These are phyloP conservation scores for Petrocephalus schoutedeni DNA, from an alignment of 2,797 vertebrate species.

Conservation along the genomic window DNA sequence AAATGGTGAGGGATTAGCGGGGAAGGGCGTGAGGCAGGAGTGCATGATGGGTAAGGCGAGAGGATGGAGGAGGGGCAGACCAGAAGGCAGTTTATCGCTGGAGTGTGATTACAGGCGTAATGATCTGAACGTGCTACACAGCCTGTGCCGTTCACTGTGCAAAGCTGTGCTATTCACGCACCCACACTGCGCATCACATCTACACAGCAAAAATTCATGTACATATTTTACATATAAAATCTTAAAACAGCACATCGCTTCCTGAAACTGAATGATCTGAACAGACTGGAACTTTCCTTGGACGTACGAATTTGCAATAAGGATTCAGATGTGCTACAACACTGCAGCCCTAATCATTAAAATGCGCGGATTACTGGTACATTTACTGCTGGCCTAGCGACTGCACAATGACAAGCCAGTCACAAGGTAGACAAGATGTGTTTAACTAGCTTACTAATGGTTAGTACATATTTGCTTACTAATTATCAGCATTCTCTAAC, in stretches of 20 bases:
- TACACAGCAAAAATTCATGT: neutral
- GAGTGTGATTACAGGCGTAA: conserved; percentile 43
- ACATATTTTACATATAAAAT: neutral
- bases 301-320: neutral
- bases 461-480: neutral
- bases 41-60: conserved; percentile 41
- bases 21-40: conserved; percentile 47
- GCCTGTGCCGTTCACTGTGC: neutral
- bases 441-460: neutral
- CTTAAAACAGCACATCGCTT: neutral
- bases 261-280: neutral
- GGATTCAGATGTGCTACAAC: neutral
- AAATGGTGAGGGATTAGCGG: conserved; percentile 44
- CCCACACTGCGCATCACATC: neutral
- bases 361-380: neutral
- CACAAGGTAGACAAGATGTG: neutral
- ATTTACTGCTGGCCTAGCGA: neutral
- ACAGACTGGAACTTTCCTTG: neutral
- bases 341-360: neutral
- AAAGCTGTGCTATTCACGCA: neutral
- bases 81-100: conserved; percentile 19
- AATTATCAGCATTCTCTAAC: neutral
- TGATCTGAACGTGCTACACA: neutral
- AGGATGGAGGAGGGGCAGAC: conserved; percentile 27
- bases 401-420: neutral